Evolutionary conservation across 2,113 vertebrate species (phyloP), one percentile per base, ranked within the genome.

Genomic region (Oryzias curvinotus): DNA sequence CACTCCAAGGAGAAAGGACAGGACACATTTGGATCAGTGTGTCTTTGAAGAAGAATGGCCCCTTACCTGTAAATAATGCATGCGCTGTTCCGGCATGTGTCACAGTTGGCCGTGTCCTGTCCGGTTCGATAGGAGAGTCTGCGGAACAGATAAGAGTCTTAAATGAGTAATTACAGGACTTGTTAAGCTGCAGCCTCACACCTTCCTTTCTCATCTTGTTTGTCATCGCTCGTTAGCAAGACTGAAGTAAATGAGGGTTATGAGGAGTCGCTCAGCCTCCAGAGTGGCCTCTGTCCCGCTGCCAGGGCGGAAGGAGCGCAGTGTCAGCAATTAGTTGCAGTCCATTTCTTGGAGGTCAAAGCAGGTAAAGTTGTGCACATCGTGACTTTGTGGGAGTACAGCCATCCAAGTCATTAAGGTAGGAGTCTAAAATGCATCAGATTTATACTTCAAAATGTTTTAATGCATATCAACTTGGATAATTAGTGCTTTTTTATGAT

Each of bases 31-130:
- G 26, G 70, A 78, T 78, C 73, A 36, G 19, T 7, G 4, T 72
- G 84, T 80, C 80, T 81, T 74, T 64, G 59, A 73, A 83, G 73
- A 86, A 57, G 30, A 71, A 69, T 42, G 63, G 58, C 70, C 7
- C 87, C 93, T 69, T 78, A 98, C 97, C 97, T 99, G 83, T 99
- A 99, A 93, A 99, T 98, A 77, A 99, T 97, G 77, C 97, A 98
- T 17, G 97, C 97, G 68, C 96, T 99, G 94, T 99, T 98, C 93
- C 97, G 95, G 93, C 97, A 99, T 1, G 96, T 99, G 93, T 98
- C 97, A 78, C 97, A 99, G 80, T 99, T 99, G 77, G 95, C 95
- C 41, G 96, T 99, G 94, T 99, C 97, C 90, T 98, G 97, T 85
- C 96, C 97, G 12, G 97, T 99, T 87, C 97, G 94, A 91, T 99